phyloP scores from a whole-genome alignment of 2,113 vertebrate species.

The Epinephelus cyanopodus region DNA sequence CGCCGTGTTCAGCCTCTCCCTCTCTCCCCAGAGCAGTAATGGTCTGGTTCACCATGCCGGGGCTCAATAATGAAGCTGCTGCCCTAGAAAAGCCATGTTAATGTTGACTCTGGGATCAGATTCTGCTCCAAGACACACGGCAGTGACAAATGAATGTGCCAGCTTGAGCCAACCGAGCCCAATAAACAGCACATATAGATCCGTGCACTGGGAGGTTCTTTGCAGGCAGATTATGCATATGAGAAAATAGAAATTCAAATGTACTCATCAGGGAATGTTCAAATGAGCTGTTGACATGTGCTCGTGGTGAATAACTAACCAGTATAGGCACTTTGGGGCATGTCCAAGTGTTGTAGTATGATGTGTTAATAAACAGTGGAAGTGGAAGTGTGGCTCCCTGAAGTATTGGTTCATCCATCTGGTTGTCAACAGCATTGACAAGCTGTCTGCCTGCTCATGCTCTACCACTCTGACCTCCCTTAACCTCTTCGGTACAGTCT shows the following conservation, averaged over 20 bases:
- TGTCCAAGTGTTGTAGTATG: slow-evolving; percentile 31
- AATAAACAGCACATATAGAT: slow-evolving; percentile 46
- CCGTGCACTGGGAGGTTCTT: slow-evolving; percentile 16
- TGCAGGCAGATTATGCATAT: slow-evolving; percentile 31
- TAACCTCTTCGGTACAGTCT: slow-evolving; percentile 59
- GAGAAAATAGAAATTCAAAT: slow-evolving; percentile 32
- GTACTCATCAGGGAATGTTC: background rate
- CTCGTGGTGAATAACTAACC: slow-evolving; percentile 10
- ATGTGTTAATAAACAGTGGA: slow-evolving; percentile 56
- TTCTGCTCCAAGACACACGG: slow-evolving; percentile 52
- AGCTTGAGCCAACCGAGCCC: slow-evolving; percentile 34
- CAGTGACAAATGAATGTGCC: slow-evolving; percentile 57
- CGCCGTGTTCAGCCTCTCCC: slow-evolving; percentile 16
- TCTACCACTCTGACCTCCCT: slow-evolving; percentile 62
- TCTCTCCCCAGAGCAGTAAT: slow-evolving; percentile 62
- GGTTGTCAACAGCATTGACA: slow-evolving; percentile 74
- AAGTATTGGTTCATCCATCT: slow-evolving; percentile 64
- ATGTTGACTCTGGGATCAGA: slow-evolving; percentile 72
- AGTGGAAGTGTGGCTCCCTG: slow-evolving; percentile 43
- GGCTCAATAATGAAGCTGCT: slow-evolving; percentile 68
- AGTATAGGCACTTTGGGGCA: slow-evolving; percentile 19
- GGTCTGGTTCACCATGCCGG: slow-evolving; percentile 52
- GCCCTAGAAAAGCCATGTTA: slow-evolving; percentile 70
- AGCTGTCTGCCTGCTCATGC: slow-evolving; percentile 60
- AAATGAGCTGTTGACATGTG: slow-evolving; percentile 25